Percentiles rank a stretch among this genome's conserved stretches.
These are phyloP conservation scores for Heterodera filipjevi DNA, from an alignment of 2,888 invertebrate genomes.

Conservation along the genomic window DNA sequence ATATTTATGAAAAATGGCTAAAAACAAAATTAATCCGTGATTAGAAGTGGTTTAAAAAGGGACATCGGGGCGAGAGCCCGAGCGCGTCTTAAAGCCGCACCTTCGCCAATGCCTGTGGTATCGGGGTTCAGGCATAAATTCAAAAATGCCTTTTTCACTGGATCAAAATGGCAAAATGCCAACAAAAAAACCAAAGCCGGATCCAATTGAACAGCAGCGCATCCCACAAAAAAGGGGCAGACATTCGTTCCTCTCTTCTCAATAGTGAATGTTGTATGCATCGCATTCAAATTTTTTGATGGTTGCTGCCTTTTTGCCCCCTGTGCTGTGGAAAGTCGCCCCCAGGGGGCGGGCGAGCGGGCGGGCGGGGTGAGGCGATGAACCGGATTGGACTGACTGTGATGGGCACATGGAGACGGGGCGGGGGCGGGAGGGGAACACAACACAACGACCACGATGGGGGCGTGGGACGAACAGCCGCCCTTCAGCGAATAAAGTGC, in stretches of 20 bases:
- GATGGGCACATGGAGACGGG: background rate
- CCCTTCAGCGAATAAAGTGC: background rate
- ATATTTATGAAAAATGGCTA: too few relatives aligned
- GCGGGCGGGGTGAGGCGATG: background rate
- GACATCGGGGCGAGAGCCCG: too few relatives aligned
- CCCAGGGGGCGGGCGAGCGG: background rate
- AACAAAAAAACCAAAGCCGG: background rate
- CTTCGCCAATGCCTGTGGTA: too few relatives aligned
- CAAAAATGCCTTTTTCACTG: too few relatives aligned
- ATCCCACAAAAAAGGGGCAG: background rate
- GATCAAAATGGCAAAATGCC: too few relatives aligned
- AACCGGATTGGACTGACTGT: slow-evolving; percentile 1
- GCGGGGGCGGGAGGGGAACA: background rate
- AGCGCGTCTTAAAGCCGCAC: too few relatives aligned
- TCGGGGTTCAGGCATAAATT: too few relatives aligned
- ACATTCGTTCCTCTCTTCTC: background rate
- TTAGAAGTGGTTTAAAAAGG: too few relatives aligned
- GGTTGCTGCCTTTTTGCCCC: background rate
- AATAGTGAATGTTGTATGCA: background rate
- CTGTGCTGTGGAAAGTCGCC: background rate
- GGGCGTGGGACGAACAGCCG: background rate
- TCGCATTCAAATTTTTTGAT: background rate
- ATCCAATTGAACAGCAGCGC: too few relatives aligned
- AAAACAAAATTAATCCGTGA: too few relatives aligned
- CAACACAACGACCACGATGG: background rate